Base-by-base conservation (phyloP, 2,113 vertebrate species). In the Oceanodroma tethys region DNA sequence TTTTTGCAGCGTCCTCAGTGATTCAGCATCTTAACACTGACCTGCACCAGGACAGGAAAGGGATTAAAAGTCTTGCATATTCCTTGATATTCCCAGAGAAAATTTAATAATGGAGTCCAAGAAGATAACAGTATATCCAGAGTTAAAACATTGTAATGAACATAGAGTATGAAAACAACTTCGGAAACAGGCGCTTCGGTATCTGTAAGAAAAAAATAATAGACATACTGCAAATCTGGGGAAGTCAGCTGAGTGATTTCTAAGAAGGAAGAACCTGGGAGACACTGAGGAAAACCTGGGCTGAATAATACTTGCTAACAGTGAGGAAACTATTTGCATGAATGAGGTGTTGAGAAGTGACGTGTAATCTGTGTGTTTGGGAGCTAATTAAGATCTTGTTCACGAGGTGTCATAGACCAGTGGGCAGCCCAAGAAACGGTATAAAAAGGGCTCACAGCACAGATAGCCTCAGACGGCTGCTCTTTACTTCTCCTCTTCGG, bases 381-480 rank as follows among this genome's bases (percentile, higher is more conserved):
- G 47, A 67, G 22, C 17, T 47, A 27, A 60, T 86, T 81, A 74
- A 60, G 59, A 48, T 60, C 47, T 81, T 67, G 45, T 53, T 92
- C 67, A 74, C 0, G 3, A 73, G 53, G 45, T 55, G 68, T 86
- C 60, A 48, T 26, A 67, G 75, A 36, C 29, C 55, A 53, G 26
- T 0, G 5, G 32, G 47, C 38, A 68, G n/a, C 55, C 19, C 25
- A 16, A 68, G n/a, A 40, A 68, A 16, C 0, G 5, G 60, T 75
- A 87, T 92, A 81, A 92, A 86, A 86, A 86, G 90, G 53, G 62
- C 47, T 55, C n/a, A 13, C 18, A 29, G 18, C 21, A 32, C 12
- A 8, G 25, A 4, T 1, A 47, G 47, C n/a, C 10, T 32, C 90
- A 92, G 30, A 55, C 12, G 0, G 4, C 68, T 14, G 47, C 45